Evolutionary conservation across 2,797 vertebrate genomes (phyloP).

Genomic region (Gallinago stenura): DNA sequence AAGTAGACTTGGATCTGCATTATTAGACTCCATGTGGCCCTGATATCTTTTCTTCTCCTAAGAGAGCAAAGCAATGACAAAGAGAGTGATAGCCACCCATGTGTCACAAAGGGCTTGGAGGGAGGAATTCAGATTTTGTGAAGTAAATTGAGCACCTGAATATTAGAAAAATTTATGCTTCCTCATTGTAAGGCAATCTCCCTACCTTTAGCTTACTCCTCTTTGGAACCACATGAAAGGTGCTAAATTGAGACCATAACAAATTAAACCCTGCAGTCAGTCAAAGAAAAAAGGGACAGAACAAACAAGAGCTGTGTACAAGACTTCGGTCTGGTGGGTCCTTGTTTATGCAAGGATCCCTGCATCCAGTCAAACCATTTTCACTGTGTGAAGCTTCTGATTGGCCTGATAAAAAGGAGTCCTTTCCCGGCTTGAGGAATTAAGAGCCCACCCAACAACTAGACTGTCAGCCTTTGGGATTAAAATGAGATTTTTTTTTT

Average conservation of each 20-base stretch:
- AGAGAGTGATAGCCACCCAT: background rate
- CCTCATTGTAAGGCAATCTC: background rate
- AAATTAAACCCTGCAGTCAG: background rate
- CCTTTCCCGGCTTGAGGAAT: background rate
- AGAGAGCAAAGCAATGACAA: background rate
- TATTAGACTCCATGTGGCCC: background rate
- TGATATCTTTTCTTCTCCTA: background rate
- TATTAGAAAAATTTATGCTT: background rate
- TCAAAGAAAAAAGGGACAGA: background rate
- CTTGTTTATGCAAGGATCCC: rapidly evolving
- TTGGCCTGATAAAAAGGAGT: background rate
- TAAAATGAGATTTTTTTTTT: background rate
- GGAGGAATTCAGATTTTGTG: background rate
- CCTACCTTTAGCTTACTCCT: background rate
- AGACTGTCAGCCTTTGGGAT: background rate
- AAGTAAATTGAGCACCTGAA: background rate
- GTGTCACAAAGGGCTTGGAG: background rate
- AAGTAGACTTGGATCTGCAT: background rate
- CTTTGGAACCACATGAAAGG: background rate
- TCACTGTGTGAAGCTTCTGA: background rate
- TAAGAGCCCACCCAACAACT: background rate
- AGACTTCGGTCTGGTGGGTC: background rate
- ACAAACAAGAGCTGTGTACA: background rate
- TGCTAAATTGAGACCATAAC: background rate
- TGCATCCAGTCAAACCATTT: background rate